Evolutionary conservation across 2,797 vertebrate species (phyloP), one percentile per base, ranked within the genome.

Genomic region (Microctenopoma lineatum): DNA sequence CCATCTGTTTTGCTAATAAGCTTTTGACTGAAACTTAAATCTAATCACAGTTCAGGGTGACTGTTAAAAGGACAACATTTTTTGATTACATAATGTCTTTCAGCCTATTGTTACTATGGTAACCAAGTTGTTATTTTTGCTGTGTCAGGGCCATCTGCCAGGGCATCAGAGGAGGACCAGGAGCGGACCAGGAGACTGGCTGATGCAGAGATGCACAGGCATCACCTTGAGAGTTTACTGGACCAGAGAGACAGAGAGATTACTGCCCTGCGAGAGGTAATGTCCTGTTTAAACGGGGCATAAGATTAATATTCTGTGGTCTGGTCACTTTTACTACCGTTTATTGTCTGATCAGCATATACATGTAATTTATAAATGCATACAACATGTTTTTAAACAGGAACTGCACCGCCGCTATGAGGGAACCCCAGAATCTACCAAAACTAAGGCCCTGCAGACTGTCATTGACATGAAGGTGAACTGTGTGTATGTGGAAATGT

Each of bases 391-490:
- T 46, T 1, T 25, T 15, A 15, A 68, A 66, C 87, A 99, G 96
- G 98, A 99, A 81, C 94, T 99, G 71, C 98, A 98, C 77, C 96
- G 97, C n/a, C 96, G 97, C 8, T 96, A 96, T 38, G 98, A 99
- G 89, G 97, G 94, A 69, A 96, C 97, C 50, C 96, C 98, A 0
- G 98, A 99, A 84, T 97, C 97, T 44, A 97, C 97, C 72, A 99
- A 99, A 93, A 99, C 98, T 25, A 99, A 99, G 91, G 98, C 98
- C 77, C 92, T 99, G n/a, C 98, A 99, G 83, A 99, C 98, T 18
- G 97, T 99, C 64, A 98, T 99, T 66, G 98, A 99, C 88, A 99
- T 99, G 97, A 99, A 99, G 95, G 98, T 99, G 65, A 25, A 0
- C 11, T 39, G 4, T n/a, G 2, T 46, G 3, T 59, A 4, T 46